Percentiles rank a stretch among this genome's conserved stretches.
These are phyloP conservation scores for Pterophyllum scalare DNA, from an alignment of 2,113 vertebrate genomes.

Conservation along the genomic window DNA sequence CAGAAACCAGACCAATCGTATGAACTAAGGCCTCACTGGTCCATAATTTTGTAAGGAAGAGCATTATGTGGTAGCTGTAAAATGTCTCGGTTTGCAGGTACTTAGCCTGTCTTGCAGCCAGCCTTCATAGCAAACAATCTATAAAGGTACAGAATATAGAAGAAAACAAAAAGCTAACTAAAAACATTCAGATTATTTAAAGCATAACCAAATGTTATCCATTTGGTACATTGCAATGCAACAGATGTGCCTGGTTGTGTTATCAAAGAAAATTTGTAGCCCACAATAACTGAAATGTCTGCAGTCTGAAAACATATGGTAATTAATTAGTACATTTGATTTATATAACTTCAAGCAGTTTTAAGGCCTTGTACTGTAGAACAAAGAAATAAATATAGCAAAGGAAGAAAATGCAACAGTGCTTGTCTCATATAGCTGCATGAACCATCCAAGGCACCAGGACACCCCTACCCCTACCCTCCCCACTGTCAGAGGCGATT, in stretches of 20 bases:
- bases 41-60: neutral
- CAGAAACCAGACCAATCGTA: neutral
- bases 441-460: neutral
- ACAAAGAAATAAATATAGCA: neutral
- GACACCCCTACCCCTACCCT: neutral
- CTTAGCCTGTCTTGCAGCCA: neutral
- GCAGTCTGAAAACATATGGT: neutral
- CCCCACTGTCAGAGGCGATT: neutral
- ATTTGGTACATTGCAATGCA: neutral
- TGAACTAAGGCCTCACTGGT: neutral
- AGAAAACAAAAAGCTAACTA: too few species aligned
- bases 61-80: neutral
- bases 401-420: neutral
- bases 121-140: neutral
- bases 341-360: neutral
- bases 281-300: neutral
- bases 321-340: neutral
- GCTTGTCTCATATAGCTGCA: neutral
- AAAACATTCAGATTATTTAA: neutral
- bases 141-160: neutral
- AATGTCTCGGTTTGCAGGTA: neutral
- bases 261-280: neutral
- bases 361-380: neutral
- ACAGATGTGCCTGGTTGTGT: neutral
- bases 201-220: neutral